Base-by-base conservation (phyloP, 2,113 vertebrate species). In the Dermatemys mawii region DNA sequence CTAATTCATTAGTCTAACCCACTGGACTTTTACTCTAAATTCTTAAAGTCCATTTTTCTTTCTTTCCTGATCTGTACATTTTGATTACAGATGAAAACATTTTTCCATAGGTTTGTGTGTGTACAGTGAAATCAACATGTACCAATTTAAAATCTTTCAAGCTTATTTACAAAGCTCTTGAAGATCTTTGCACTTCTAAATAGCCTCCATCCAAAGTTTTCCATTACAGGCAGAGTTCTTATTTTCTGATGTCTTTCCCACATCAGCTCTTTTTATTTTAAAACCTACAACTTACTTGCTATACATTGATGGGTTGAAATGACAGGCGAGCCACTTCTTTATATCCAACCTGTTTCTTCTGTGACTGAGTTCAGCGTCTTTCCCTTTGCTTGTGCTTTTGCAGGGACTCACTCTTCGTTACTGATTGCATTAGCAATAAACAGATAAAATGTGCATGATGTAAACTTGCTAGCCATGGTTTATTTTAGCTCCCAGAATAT, bases 221-320 rank as follows among this genome's bases (percentile, higher is more conserved):
- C n/a, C 3, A 5, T 38, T 38, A 9, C n/a, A 38, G 19, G 5
- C 63, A 9, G 9, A 38, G 32, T 73, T 51, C 78, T 93, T 78
- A 86, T 90, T 90, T 83, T 94, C 67, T 90, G 89, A 90, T 88
- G 46, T 48, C 9, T 88, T 83, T 81, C 84, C 89, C 88, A 97
- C 93, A 94, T 90, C 67, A 90, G 83, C 41, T 60, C 41, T 92
- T 94, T 95, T 53, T 86, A 93, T 83, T 86, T 88, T 93, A 93
- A 96, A 49, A 35, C 12, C 8, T 16, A 11, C 38, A 96, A 67
- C 17, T 10, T 38, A n/a, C 35, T 70, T 84, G 78, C 57, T 95
- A 82, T 88, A 93, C 86, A 80, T 84, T 63, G 60, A 67, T 85
- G 88, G 53, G 78, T 93, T 55, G n/a, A 90, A 90, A 24, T 32